Base-by-base conservation (phyloP, 2,888 invertebrate genomes). In the Limnephilus lunatus region DNA sequence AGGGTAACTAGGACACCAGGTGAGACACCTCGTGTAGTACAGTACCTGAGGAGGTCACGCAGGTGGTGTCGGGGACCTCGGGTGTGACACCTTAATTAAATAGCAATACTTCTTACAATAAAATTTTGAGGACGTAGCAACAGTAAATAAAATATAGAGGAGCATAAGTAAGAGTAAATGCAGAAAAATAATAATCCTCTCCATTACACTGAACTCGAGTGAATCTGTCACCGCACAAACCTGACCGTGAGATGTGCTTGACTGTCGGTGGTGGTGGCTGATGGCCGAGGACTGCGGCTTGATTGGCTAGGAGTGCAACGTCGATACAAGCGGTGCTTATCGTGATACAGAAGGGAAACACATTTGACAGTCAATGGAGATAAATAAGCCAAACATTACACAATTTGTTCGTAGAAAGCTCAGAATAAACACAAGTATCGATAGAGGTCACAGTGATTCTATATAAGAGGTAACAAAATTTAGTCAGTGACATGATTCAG, bases 391-490 rank as follows among this genome's bases (percentile, higher is more conserved):
- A 83, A 83, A 90, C 90, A 90, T 35, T 90, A 83, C 90, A 90
- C 89, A 89, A 68, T 81, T 89, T 81, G 89, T 81, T 89, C 89
- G 89, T 81, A 53, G 88, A 68, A 44, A 88, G 88, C 88, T 88
- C 88, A 68, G 32, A 68, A 88, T 68, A 86, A 88, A 88, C 88
- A 88, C 88, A 68, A 68, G 88, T 68, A 68, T 88, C 48, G 48
- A 48, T 9, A 88, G n/a, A 88, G 44, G 68, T 88, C 31, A 44
- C 86, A 44, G 86, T 86, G 44, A 88, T 88, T 88, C 88, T 83
- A 88, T 90, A 92, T 92, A 92, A 92, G 90, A 88, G 92, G 81
- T 83, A 89, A 92, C 92, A 90, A 85, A 89, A 90, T 90, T 87
- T 87, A 83, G 87, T 88, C 92, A 88, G 92, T 86, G 92, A 90